phyloP scores from a whole-genome alignment of 2,797 vertebrate species.

The Liasis olivaceus region DNA sequence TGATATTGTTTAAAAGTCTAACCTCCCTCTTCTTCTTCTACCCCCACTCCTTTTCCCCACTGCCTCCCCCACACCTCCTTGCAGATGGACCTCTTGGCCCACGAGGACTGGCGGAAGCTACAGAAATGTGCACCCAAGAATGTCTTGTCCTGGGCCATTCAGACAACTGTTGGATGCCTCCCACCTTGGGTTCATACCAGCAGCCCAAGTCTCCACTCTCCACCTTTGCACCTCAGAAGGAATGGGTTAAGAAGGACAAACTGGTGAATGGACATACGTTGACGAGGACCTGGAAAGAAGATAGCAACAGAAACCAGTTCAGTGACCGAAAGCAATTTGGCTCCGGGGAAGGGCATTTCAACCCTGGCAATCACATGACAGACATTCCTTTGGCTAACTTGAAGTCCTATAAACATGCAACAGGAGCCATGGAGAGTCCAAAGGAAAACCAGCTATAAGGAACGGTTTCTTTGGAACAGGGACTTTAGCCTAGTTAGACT shows the following conservation, averaged over 20 bases:
- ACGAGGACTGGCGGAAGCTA: constrained; percentile 94
- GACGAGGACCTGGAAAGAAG: constrained; percentile 96
- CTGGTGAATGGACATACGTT: constrained; percentile 98
- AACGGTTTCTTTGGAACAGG: constrained; percentile 72
- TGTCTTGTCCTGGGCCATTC: constrained; percentile 97
- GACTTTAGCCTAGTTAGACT: constrained; percentile 81
- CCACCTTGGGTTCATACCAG: constrained; percentile 88
- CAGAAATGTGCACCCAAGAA: constrained; percentile 99
- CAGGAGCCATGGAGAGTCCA: constrained; percentile 86
- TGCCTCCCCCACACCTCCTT: not conserved
- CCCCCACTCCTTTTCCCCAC: constrained; percentile 6
- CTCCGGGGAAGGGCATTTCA: constrained; percentile 91
- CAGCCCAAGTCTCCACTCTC: constrained; percentile 94
- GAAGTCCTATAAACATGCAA: constrained; percentile 92
- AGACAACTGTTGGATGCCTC: constrained; percentile 99
- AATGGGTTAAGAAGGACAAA: constrained; percentile 97
- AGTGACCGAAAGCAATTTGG: constrained; percentile 94
- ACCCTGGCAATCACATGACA: constrained; percentile 85
- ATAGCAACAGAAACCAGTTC: constrained; percentile 91
- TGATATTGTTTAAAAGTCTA: not conserved
- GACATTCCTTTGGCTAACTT: constrained; percentile 97
- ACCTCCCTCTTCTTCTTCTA: not conserved
- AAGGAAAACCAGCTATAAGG: constrained; percentile 99
- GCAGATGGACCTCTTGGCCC: constrained; percentile 93
- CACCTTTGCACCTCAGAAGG: constrained; percentile 91